Base-by-base conservation (phyloP, 2,888 invertebrate species). In the Dioctria linearis region DNA sequence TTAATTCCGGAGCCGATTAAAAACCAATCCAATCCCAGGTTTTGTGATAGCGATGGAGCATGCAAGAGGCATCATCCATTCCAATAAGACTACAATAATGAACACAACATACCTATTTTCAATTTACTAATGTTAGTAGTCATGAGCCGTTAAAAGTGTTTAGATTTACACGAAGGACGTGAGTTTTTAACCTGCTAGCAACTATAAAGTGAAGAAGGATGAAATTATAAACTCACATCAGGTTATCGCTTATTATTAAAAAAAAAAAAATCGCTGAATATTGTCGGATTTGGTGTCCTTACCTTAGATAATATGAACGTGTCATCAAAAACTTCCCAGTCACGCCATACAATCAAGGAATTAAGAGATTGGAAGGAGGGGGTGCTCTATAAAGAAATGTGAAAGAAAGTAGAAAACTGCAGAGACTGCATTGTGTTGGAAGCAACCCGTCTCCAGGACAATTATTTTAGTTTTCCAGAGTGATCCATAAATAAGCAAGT, bases 1-100 rank as follows among this genome's bases (percentile, higher is more conserved):
- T 82, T 82, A 78, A 82, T 80, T 82, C 82, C 54, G 82, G 57
- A 71, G 78, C 82, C 82, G 82, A 82, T 82, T 82, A 82, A 82
- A 82, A 82, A 82, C 80, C 82, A 82, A 82, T 82, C 82, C 78
- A 80, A 82, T 82, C 80, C 78, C 65, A 76, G 76, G 37, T 25
- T 25, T 49, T 13, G 40, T 51, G 13, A 76, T 76, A 63, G 61
- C n/a, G 49, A 37, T 11, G 11, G 54, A 25, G 37, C n/a, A 39
- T 63, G 63, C 76, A 46, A 63, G 61, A 49, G 63, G 25, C 25
- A 25, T 25, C 63, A 73, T 54, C 73, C 59, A 59, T 73, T 73
- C 73, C 57, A 59, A 59, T 57, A 39, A 42, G 73, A 61, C 25
- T 25, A 25, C 25, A 25, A 51, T 66, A 25, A 39, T 54, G 57